Evolutionary conservation across 2,797 vertebrate genomes (phyloP).

Genomic region (Sebastes hubbsi): DNA sequence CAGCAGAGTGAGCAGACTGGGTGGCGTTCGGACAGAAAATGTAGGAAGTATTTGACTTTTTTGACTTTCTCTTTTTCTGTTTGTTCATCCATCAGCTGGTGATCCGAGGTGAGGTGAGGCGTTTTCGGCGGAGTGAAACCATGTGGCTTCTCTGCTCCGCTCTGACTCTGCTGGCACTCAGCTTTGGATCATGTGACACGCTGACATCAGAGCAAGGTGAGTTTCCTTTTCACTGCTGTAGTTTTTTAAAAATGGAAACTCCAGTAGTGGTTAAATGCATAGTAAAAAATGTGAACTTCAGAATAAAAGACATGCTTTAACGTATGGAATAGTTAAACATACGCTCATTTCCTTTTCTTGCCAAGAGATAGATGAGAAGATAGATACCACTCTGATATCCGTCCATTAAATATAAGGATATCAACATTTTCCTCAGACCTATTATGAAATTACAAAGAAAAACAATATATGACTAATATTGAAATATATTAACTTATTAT

Average conservation of each 20-base stretch:
- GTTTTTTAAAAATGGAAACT: background rate
- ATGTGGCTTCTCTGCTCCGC: conserved; percentile 79
- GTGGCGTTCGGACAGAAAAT: conserved; percentile 33
- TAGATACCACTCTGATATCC: background rate
- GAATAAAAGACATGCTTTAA: background rate
- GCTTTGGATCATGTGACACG: conserved; percentile 69
- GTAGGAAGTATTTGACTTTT: conserved; percentile 44
- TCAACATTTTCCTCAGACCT: too few species aligned
- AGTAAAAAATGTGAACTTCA: background rate
- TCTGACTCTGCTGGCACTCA: conserved; percentile 76
- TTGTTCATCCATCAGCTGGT: conserved; percentile 52
- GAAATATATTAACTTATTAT: too few species aligned
- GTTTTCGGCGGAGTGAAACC: conserved; percentile 54
- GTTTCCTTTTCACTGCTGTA: background rate
- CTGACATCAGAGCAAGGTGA: conserved; percentile 72
- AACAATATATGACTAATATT: too few species aligned
- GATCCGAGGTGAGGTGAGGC: conserved; percentile 49
- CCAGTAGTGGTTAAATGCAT: background rate
- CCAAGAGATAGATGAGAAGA: background rate
- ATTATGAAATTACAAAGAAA: too few species aligned
- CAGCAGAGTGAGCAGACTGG: conserved; percentile 6
- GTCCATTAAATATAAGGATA: too few species aligned
- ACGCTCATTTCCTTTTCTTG: background rate
- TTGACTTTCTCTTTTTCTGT: conserved; percentile 50
- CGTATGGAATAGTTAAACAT: background rate